Evolutionary conservation across 30 jellyfish, hydroid and myxozoan genomes (phyloP).

Genomic region (Rhopilema esculentum): DNA sequence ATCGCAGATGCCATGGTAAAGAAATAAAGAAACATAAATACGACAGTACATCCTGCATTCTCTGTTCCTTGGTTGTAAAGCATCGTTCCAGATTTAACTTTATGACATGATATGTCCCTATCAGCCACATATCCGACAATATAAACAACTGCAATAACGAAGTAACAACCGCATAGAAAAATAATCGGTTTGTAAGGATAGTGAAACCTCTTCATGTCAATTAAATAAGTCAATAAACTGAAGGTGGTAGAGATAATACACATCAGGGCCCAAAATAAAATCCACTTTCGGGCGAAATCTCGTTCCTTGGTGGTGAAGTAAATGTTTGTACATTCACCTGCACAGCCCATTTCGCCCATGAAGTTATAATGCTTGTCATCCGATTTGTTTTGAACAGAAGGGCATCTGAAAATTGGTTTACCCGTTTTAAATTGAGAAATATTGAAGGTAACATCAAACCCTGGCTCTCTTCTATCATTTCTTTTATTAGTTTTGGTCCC

Average conservation of each 20-base stretch:
- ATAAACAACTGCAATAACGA: constrained; percentile 86
- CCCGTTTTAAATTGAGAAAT: not conserved
- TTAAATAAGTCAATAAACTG: constrained; percentile 84
- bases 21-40: constrained; percentile 92
- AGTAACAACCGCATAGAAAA: constrained; percentile 94
- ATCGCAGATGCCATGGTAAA: constrained; percentile 97
- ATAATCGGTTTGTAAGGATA: constrained; percentile 97
- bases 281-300: constrained; percentile 97
- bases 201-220: constrained; percentile 94
- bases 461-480: not conserved
- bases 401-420: constrained; percentile 73
- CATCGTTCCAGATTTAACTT: constrained; percentile 55
- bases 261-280: constrained; percentile 91
- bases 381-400: constrained; percentile 69
- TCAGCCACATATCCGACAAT: constrained; percentile 90
- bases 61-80: constrained; percentile 97
- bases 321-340: constrained; percentile 85
- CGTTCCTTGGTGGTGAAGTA: constrained; percentile 81
- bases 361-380: constrained; percentile 85
- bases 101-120: constrained; percentile 85
- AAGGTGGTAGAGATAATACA: constrained; percentile 92
- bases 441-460: not conserved
- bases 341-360: constrained; percentile 94
- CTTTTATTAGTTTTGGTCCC: not conserved
- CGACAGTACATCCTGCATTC: constrained; percentile 96